Conservation (phyloP, 92 coral and sea anemone species). For the Anthopleura xanthogrammica region DNA sequence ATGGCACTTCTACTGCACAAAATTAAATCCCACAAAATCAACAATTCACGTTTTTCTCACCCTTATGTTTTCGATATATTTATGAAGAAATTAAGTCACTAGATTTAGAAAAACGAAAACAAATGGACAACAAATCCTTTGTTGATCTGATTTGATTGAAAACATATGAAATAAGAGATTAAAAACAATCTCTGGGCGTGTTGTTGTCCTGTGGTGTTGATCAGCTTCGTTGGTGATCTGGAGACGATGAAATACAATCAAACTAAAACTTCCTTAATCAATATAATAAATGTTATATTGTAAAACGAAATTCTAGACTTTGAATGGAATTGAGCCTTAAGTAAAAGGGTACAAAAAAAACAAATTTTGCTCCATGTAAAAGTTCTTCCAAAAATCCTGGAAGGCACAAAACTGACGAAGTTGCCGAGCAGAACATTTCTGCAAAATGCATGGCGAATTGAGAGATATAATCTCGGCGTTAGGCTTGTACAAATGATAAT, state of each 20-base stretch:
- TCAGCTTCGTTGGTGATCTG: neutral
- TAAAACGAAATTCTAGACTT: neutral
- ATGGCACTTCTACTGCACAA: neutral
- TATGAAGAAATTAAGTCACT: neutral
- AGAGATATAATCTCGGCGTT: neutral
- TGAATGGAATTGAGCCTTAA: no score
- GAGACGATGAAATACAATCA: neutral
- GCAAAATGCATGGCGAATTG: neutral
- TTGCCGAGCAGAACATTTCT: neutral
- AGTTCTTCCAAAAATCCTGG: no score
- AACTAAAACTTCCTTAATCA: neutral
- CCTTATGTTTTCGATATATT: neutral
- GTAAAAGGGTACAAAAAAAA: no score
- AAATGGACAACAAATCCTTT: neutral
- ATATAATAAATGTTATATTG: neutral
- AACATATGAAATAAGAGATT: neutral
- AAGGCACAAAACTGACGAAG: no score
- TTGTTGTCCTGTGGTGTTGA: neutral
- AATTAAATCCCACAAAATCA: neutral
- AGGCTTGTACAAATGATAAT: neutral
- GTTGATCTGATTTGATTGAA: neutral
- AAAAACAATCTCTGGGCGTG: no score
- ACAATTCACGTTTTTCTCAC: neutral
- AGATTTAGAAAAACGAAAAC: neutral
- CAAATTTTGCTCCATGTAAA: no score